Evolutionary conservation across 1,140 invertebrate genomes (phyloP), one percentile per base, ranked within the genome.

Genomic region (Achroia grisella): DNA sequence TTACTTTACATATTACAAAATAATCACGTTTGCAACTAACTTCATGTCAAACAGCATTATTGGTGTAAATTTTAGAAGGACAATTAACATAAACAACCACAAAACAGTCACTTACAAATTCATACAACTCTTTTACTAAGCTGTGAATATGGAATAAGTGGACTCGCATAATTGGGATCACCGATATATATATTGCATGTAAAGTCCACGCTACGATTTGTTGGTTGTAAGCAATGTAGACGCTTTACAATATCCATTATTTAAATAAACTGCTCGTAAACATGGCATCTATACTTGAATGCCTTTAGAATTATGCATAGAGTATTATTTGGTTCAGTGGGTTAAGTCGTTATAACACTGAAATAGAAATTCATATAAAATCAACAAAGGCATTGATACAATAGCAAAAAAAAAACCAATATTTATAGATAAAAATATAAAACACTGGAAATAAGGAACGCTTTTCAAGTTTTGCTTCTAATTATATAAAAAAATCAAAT

Each of bases 161-260:
- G 4, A 10, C 15, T 17, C 35, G 14, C n/a, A 37, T 37, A 37
- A 37, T 37, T 37, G 35, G 35, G 35, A 23, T 9, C 13, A 14
- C 33, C 12, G 4, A 35, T 35, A 35, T 15, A 13, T 17, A n/a
- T 9, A n/a, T 9, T 35, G 13, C 33, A 15, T 10, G 14, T 37
- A 17, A 11, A 15, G 35, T 10, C 10, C 9, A 36, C 13, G 13
- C n/a, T n/a, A 37, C 17, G 35, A 37, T 2, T 15, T 37, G 35
- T 37, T 37, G 35, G 35, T 37, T 37, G 14, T 37, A 37, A 37
- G 17, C 35, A 37, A 37, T 37, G 17, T n/a, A 37, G 35, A 8
- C 2, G 35, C 6, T 15, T 37, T 1, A 37, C 35, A 37, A 37
- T 37, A 37, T 37, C 14, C 35, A 37, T 37, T 37, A 37, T 37